These are phyloP conservation scores for Hyalella azteca DNA, from an alignment of 2,888 invertebrate genomes.

Conservation along the genomic window DNA sequence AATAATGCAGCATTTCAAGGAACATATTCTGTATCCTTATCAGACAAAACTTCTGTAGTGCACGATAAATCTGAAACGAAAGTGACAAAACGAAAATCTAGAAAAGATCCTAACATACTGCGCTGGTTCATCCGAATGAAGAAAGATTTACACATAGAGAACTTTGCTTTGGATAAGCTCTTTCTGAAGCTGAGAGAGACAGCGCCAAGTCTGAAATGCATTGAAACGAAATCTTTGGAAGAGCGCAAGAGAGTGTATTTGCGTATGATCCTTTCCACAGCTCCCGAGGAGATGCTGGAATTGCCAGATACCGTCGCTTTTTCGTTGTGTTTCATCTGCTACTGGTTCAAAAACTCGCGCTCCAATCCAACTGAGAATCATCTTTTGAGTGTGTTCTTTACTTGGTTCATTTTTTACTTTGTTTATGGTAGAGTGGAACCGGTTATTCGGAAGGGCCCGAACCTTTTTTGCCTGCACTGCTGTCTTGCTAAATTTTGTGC, in stretches of 20 bases:
- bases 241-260: not conserved
- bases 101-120: not conserved
- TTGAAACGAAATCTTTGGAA: constrained; percentile 1
- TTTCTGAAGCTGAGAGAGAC: not conserved
- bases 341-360: constrained; percentile 41
- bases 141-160: not conserved
- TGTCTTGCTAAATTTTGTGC: not conserved
- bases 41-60: no score
- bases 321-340: constrained; percentile 40
- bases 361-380: constrained; percentile 39
- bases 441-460: not conserved
- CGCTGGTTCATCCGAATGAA: constrained; percentile 12
- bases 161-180: not conserved
- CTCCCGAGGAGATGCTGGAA: constrained; percentile 17
- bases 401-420: constrained; percentile 45
- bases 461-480: constrained; percentile 3
- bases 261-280: not conserved
- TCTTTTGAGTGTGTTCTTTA: constrained; percentile 37
- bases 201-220: not conserved
- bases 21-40: no score
- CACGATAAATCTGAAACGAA: not conserved
- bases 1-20: no score
- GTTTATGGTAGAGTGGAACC: constrained; percentile 42
- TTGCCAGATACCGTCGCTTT: constrained; percentile 44
- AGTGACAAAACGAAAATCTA: not conserved